Base-by-base conservation (phyloP, 2,888 invertebrate genomes). In the Seira musarum region DNA sequence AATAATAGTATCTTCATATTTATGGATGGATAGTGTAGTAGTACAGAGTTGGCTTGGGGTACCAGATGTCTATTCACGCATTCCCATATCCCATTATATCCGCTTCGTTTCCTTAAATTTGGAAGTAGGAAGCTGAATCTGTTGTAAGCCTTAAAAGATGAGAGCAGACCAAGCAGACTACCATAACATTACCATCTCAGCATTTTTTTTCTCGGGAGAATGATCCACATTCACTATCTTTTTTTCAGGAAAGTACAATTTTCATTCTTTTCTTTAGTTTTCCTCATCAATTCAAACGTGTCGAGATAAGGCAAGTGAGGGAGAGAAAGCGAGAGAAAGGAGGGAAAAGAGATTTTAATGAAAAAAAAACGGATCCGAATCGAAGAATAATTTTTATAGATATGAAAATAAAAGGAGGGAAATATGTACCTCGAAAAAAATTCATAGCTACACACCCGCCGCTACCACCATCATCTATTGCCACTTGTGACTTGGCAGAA, bases 41-140 rank as follows among this genome's bases (percentile, higher is more conserved):
- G 6, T 40, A 40, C 40, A 40, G 40, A n/a, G n/a, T n/a, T 57
- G 13, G 40, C 57, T 57, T 13, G 57, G 57, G 57, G 57, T 57
- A 57, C 10, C 57, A 57, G 57, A 57, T 57, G 57, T 57, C 57
- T 57, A 57, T 57, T 57, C 57, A 57, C 57, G 57, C 57, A 57
- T 57, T 57, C 57, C 17, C 57, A n/a, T 57, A 57, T 57, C 57
- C 57, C 57, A 57, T 57, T 57, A 57, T 57, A 57, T 57, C 57
- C 57, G 57, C n/a, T 57, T 57, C 57, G 57, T 57, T 57, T 57
- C 57, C 57, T 57, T 57, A 57, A 57, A 57, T 57, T 57, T 57
- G 57, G 57, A n/a, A 13, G 10, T 57, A 6, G n/a, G 6, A 17
- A 57, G 57, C 57, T n/a, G 57, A 13, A 3, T 17, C 57, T 57